Percentiles rank a stretch among this genome's conserved stretches.
phyloP scores from a whole-genome alignment of 2,888 invertebrate species.

The Drosophila antonietae region DNA sequence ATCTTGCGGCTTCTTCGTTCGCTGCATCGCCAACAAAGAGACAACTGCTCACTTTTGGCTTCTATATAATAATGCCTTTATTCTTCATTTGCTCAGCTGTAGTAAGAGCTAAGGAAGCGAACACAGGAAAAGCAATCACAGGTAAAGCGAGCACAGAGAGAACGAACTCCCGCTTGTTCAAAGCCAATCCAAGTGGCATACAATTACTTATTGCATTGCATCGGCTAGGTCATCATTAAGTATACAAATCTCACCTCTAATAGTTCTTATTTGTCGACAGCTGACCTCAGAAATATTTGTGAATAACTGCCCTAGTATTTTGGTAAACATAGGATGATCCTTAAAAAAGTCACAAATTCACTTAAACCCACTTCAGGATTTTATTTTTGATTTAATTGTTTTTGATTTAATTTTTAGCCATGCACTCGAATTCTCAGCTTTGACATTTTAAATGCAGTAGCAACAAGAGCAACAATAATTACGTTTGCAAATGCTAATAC shows the following conservation, averaged over 20 bases:
- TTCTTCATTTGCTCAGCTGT: background rate
- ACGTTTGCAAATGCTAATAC: constrained; percentile 76
- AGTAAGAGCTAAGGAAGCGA: background rate
- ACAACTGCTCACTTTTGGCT: background rate
- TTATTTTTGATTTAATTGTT: constrained; percentile 2
- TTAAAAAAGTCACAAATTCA: constrained; percentile 59
- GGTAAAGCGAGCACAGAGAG: background rate
- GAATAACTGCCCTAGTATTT: too few relatives aligned
- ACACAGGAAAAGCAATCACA: background rate
- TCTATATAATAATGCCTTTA: background rate
- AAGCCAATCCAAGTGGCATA: too few relatives aligned
- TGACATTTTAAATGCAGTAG: constrained; percentile 49
- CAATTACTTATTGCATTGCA: too few relatives aligned
- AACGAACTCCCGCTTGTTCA: too few relatives aligned
- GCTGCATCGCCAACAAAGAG: background rate
- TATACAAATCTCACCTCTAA: too few relatives aligned
- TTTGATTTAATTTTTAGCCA: constrained; percentile 7
- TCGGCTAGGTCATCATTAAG: too few relatives aligned
- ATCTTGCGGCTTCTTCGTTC: too few relatives aligned
- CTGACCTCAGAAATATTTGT: too few relatives aligned
- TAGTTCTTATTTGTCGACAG: too few relatives aligned
- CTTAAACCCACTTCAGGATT: constrained; percentile 61
- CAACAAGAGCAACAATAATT: constrained; percentile 59
- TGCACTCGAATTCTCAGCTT: constrained; percentile 16
- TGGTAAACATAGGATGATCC: background rate